Evolutionary conservation across 1,140 invertebrate species (phyloP).

Genomic region (Drosophila cardini): DNA sequence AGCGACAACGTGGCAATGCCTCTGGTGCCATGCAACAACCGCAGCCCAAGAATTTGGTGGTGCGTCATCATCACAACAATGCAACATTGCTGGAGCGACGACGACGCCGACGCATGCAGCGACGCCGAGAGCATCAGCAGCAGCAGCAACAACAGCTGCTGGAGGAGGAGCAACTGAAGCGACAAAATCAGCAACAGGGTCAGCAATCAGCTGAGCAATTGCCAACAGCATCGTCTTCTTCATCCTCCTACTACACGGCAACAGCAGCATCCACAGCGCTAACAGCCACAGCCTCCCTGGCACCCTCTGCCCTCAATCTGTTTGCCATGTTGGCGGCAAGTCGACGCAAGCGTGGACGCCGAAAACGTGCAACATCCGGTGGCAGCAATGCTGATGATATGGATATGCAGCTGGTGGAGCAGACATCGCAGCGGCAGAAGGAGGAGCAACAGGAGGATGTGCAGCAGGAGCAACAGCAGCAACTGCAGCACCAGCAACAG

Average conservation of each 20-base stretch:
- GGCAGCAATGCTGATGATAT: constrained; percentile 21
- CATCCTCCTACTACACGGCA: constrained; percentile 69
- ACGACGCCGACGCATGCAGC: constrained; percentile 54
- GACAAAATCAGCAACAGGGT: constrained; percentile 8
- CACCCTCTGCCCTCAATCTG: constrained; percentile 76
- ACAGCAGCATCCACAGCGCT: constrained; percentile 74
- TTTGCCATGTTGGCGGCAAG: constrained; percentile 77
- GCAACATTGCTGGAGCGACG: constrained; percentile 60
- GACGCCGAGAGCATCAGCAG: constrained; percentile 51
- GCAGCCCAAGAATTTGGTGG: constrained; percentile 72
- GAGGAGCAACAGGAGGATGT: constrained; percentile 16
- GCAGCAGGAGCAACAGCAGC: constrained; percentile 16
- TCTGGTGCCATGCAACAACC: constrained; percentile 54
- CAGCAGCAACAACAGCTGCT: constrained; percentile 39
- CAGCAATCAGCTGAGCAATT: constrained; percentile 46
- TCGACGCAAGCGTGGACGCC: constrained; percentile 74
- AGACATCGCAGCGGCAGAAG: constrained; percentile 20
- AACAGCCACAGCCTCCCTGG: constrained; percentile 68
- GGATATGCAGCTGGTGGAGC: constrained; percentile 71
- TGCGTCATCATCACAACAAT: constrained; percentile 77
- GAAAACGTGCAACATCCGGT: constrained; percentile 64
- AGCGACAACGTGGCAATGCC: constrained; percentile 26
- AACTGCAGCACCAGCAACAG: constrained; percentile 40
- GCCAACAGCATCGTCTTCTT: constrained; percentile 66
- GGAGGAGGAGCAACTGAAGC: constrained; percentile 18